These are phyloP conservation scores for Eulacestoma nigropectus DNA, from an alignment of 2,113 vertebrate genomes.

Conservation along the genomic window DNA sequence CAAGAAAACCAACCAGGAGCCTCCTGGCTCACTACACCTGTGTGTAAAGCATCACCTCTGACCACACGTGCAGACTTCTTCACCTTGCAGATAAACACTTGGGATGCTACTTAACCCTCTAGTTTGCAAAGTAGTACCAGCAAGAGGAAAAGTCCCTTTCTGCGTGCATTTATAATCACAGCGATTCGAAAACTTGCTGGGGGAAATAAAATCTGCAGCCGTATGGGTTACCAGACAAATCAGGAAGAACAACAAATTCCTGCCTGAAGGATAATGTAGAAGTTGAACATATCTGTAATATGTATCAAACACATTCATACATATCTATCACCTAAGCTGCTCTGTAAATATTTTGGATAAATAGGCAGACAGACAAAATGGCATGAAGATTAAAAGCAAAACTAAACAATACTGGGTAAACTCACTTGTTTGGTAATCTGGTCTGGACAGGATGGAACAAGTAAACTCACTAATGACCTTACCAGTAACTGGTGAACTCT, in stretches of 20 bases:
- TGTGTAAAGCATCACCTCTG: background rate
- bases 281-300: background rate
- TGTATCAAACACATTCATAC: background rate
- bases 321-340: background rate
- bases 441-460: background rate
- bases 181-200: background rate
- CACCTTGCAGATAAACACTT: background rate
- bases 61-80: accelerated
- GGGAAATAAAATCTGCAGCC: background rate
- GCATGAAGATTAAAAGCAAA: background rate
- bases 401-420: background rate
- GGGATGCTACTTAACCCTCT: background rate
- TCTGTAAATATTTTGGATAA: conserved; percentile 31
- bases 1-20: background rate
- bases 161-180: background rate
- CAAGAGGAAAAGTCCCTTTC: background rate
- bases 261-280: background rate
- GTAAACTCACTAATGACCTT: background rate
- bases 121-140: background rate
- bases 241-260: background rate
- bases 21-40: background rate
- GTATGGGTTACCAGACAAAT: background rate
- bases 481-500: background rate
- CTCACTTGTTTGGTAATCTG: background rate
- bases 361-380: background rate